These are phyloP conservation scores for Ovis aries DNA, from an alignment of 2,113 vertebrate genomes.

Conservation along the genomic window ARS-UI_Ramb_v3.0 NC_056060.1:99546001-99546500, in stretches of 20 bases:
- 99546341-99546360: not conserved
- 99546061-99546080: constrained; percentile 46
- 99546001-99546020: not conserved
- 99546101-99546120: not conserved
- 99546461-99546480: constrained; percentile 10
- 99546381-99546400: not conserved
- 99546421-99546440: not conserved
- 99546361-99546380: not conserved
- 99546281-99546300: constrained; percentile 4
- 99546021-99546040: not conserved
- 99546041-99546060: constrained; percentile 55
- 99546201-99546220: constrained; percentile 16
- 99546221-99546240: not conserved
- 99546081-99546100: constrained; percentile 67
- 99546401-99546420: not conserved
- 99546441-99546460: not conserved
- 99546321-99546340: not conserved
- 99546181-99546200: not conserved
- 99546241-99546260: not conserved
- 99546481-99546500: not conserved
- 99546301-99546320: constrained; percentile 29
- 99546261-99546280: not conserved
- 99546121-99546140: constrained; percentile 2
- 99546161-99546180: constrained; percentile 10
- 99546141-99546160: constrained; percentile 39